Percentiles rank a stretch among this genome's conserved stretches.
phyloP scores from a whole-genome alignment of 2,113 vertebrate genomes.

The Saccopteryx bilineata region DNA sequence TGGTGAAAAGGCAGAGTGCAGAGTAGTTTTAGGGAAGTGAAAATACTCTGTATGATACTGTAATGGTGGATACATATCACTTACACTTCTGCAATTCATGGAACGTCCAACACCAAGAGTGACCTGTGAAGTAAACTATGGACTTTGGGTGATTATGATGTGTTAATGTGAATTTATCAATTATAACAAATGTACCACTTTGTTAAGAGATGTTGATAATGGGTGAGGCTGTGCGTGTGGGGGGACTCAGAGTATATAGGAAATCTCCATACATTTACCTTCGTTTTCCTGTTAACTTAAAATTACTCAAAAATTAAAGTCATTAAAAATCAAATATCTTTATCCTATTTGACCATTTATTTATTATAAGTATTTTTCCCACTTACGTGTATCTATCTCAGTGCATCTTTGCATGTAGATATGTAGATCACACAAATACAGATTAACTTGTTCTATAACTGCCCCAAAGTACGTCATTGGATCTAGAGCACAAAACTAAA shows the following conservation, averaged over 20 bases:
- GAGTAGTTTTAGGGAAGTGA: neutral
- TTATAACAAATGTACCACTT: neutral
- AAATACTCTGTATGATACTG: neutral
- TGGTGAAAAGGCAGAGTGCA: neutral
- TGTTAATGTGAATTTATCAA: neutral
- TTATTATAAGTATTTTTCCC: neutral
- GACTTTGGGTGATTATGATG: neutral
- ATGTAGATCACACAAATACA: neutral
- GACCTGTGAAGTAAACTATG: neutral
- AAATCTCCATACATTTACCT: neutral
- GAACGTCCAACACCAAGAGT: neutral
- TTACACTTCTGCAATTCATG: neutral
- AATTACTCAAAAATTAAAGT: neutral
- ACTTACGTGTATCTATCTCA: neutral
- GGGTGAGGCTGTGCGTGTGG: too few relatives aligned
- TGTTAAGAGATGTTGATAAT: neutral
- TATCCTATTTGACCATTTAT: neutral
- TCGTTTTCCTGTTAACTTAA: neutral
- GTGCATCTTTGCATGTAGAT: neutral
- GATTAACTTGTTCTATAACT: constrained; percentile 35
- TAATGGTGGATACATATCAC: neutral
- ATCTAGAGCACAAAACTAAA: constrained; percentile 36
- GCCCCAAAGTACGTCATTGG: neutral
- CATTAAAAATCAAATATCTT: neutral
- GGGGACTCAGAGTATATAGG: neutral